Base-by-base conservation (phyloP, 2,888 invertebrate genomes). In the Hecatera dysodea region DNA sequence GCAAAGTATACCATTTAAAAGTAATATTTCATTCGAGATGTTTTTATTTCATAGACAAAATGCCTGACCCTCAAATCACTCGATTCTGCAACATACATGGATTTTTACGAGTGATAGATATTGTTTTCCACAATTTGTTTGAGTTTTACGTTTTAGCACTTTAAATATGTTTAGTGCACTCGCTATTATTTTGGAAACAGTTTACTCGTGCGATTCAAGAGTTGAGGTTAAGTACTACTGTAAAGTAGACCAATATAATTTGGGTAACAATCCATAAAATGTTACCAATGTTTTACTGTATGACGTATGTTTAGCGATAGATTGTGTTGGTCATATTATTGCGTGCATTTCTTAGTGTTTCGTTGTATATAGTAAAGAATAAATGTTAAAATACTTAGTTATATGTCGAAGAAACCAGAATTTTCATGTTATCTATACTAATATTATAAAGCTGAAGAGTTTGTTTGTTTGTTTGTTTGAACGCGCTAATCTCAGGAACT, bases 1-100 rank as follows among this genome's bases (percentile, higher is more conserved):
- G 55, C 59, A 56, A 82, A 68, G 60, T 68, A 66, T 48, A 39
- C 65, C 68, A 80, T 82, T 80, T 52, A 55, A 79, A 82, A 69
- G 66, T 73, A 52, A 69, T 79, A 80, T 73, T 66, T 79, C 52
- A 72, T 62, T 72, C 27, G 11, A 63, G 67, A 69, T 27, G 44
- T 48, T 59, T 78, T 82, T 78, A 82, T 82, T 78, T 50, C 39
- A 56, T 59, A 67, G 50, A 67, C 29, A 52, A 56, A 24, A 22
- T 64, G 62, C 52, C 24, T 36, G 42, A 46, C 22, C 8, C 27
- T 46, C 46, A 46, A 68, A 77, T 68, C 33, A 53, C 24, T 75
- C 52, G 12, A 44, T 15, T 56, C 27, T 6, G 29, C 19, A 39
- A 46, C 52, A 44, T 29, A 33, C 29, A 46, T 56, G 22, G 17